These are phyloP conservation scores for Brachyistius frenatus DNA, from an alignment of 2,113 vertebrate genomes.

Conservation along the genomic window DNA sequence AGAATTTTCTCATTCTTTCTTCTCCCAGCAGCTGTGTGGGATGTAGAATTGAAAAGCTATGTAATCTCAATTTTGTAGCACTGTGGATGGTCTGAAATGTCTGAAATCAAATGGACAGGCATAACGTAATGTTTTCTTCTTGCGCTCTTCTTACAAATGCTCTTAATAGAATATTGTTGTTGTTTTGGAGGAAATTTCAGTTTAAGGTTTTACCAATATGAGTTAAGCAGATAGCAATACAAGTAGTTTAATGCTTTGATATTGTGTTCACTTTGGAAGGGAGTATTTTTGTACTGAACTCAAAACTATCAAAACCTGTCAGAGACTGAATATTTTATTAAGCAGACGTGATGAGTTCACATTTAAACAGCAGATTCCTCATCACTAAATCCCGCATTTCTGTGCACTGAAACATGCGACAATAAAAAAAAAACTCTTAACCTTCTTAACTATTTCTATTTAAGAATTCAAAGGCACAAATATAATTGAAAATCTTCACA, in stretches of 20 bases:
- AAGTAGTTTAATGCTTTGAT: too few relatives aligned
- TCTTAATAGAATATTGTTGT: background rate
- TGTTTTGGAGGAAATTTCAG: background rate
- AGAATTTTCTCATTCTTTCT: conserved; percentile 26
- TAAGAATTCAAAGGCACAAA: background rate
- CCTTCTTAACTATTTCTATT: background rate
- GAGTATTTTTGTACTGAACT: too few relatives aligned
- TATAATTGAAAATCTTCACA: background rate
- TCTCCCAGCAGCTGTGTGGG: conserved; percentile 35
- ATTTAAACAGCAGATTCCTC: too few relatives aligned
- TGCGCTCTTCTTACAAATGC: background rate
- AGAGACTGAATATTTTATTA: too few relatives aligned
- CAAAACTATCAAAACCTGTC: too few relatives aligned
- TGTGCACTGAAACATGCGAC: too few relatives aligned
- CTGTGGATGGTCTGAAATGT: conserved; percentile 23
- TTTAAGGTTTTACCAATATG: background rate
- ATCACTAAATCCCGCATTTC: too few relatives aligned
- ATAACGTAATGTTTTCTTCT: background rate
- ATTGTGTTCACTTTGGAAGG: too few relatives aligned
- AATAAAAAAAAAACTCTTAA: background rate
- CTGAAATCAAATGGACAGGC: conserved; percentile 41
- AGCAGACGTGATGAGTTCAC: too few relatives aligned
- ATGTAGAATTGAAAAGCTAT: conserved; percentile 24
- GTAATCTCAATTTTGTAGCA: conserved; percentile 37
- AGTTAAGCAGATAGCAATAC: too few relatives aligned